Base-by-base conservation (phyloP, 2,113 vertebrate species). In the Stegostoma tigrinum region DNA sequence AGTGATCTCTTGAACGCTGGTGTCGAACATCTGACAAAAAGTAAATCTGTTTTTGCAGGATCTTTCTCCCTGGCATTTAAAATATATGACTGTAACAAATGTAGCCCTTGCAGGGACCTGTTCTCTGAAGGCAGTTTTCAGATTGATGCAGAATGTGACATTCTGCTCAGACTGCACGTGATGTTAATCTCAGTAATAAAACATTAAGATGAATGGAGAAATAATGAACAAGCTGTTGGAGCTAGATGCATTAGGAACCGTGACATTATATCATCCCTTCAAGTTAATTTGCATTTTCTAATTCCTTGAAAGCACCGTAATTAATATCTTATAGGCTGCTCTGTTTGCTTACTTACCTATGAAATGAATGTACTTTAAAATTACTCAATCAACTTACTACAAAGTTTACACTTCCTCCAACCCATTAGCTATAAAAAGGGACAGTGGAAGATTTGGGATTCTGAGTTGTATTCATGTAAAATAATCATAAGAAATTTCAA, bases 161-260 rank as follows among this genome's bases (percentile, higher is more conserved):
- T 42, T 42, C 67, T 48, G 38, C 66, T 67, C 66, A 42, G 42
- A 94, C 67, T n/a, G 23, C 34, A 23, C 38, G 89, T 94, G 61
- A 42, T 17, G 8, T 61, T 66, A 67, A 67, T 66, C 34, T 89
- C 86, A 27, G 48, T 45, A 68, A 94, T 70, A 68, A 94, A 94
- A 94, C n/a, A 94, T 70, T 94, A 94, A 94, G 93, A 94, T 94
- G 64, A 45, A 94, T 94, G 93, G 64, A 42, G n/a, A 70, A 27
- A 70, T 70, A 94, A 94, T 94, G n/a, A 68, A 70, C 38, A 7
- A 94, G 93, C 67, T 45, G 93, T 61, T 94, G 42, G 67, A 94
- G 21, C 93, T 67, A 94, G 67, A 94, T 5, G 30, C 66, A 70
- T 68, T 94, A 67, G 64, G 67, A 68, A 67, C 27, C 38, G 7